phyloP scores from a whole-genome alignment of 2,113 vertebrate species.

The Oreamnos americanus region DNA sequence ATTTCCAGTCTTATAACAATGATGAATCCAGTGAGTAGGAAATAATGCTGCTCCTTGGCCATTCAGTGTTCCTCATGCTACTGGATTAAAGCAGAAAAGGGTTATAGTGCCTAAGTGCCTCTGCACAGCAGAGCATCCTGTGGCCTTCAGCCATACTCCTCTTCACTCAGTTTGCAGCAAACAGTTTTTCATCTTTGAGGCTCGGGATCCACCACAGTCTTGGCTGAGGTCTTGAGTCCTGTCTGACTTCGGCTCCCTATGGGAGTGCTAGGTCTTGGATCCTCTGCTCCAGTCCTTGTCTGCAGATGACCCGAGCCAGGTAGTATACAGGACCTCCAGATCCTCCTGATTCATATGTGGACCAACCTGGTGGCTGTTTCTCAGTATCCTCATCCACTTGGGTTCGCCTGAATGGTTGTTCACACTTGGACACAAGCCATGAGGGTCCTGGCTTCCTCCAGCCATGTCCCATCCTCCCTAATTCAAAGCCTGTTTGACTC shows the following conservation, averaged over 20 bases:
- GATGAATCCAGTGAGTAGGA: background rate
- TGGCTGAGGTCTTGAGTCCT: too few relatives aligned
- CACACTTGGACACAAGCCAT: background rate
- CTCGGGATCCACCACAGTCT: background rate
- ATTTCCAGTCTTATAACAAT: too few relatives aligned
- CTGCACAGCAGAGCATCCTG: background rate
- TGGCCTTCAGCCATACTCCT: background rate
- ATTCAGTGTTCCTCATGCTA: background rate
- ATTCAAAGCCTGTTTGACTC: background rate
- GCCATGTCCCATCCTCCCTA: background rate
- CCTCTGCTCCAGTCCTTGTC: background rate
- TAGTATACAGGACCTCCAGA: rapidly evolving
- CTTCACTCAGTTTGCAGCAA: background rate
- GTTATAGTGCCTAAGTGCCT: background rate
- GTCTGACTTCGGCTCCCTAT: too few relatives aligned
- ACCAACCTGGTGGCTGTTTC: background rate
- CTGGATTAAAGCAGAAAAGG: background rate
- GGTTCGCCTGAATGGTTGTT: rapidly evolving
- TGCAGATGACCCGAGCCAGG: background rate
- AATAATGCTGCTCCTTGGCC: background rate
- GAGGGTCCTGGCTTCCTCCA: background rate
- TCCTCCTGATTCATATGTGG: background rate
- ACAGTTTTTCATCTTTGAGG: background rate
- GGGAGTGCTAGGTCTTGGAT: background rate
- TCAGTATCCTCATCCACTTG: background rate